Conservation (phyloP, 1,140 invertebrate species). For the Aphelenchoides besseyi region DNA sequence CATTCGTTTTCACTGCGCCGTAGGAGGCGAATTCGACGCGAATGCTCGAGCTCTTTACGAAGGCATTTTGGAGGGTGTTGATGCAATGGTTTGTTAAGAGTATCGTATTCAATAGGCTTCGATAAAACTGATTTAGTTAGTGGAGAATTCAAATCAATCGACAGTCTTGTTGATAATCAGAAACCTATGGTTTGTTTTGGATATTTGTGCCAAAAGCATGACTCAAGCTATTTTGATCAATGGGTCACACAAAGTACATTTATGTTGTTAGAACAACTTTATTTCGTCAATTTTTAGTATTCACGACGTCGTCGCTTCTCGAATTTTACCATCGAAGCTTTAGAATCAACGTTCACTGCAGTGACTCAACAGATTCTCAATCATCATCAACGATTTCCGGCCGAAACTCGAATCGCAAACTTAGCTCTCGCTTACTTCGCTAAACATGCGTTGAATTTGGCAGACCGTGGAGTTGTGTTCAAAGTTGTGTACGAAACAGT, state of each 20-base stretch:
- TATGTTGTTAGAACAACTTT: slow-evolving; percentile 17
- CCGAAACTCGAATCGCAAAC: slow-evolving; percentile 51
- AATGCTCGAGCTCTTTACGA: slow-evolving; percentile 6
- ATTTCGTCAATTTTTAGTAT: slow-evolving; percentile 29
- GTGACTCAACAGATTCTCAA: slow-evolving; percentile 38
- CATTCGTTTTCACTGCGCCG: slow-evolving; percentile 31
- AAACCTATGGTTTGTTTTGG: slow-evolving; percentile 59
- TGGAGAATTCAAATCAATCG: neutral
- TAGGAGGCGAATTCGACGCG: slow-evolving; percentile 30
- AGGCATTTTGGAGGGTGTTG: slow-evolving; percentile 6
- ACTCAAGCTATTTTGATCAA: slow-evolving; percentile 49
- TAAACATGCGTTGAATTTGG: slow-evolving; percentile 78
- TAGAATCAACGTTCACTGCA: slow-evolving; percentile 32
- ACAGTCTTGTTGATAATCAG: slow-evolving; percentile 11
- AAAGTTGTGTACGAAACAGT: neutral
- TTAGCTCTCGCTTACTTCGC: slow-evolving; percentile 49
- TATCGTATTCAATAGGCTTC: neutral
- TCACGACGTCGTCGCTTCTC: slow-evolving; percentile 40
- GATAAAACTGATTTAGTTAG: neutral
- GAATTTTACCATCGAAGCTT: slow-evolving; percentile 22
- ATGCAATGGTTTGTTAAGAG: neutral
- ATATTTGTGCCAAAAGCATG: slow-evolving; percentile 52
- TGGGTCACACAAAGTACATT: slow-evolving; percentile 29
- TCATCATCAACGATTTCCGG: slow-evolving; percentile 46
- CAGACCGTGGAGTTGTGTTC: slow-evolving; percentile 73